Base-by-base conservation (phyloP, 2,113 vertebrate genomes). In the Muscicapa adusta region DNA sequence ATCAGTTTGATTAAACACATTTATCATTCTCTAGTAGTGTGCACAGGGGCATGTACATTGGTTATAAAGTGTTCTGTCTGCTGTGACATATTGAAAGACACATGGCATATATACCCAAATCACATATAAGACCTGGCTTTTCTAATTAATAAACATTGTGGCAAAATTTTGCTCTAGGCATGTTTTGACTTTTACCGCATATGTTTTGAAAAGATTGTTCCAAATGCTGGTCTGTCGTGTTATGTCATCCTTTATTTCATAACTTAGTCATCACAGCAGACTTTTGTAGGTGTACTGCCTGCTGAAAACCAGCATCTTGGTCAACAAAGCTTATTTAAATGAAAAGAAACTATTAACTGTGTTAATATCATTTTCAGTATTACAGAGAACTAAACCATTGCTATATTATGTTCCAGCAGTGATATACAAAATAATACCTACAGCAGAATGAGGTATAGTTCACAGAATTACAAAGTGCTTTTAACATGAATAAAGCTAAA, bases 401-500 rank as follows among this genome's bases (percentile, higher is more conserved):
- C 18, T 89, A 89, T 79, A 40, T 85, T 78, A 29, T 57, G 47
- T 28, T 88, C n/a, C 51, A 58, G n/a, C 18, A 36, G 43, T 67
- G 88, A 91, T 83, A 77, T 5, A 40, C 24, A 65, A 88, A 88
- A 56, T 58, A 72, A 62, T 85, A 88, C 62, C 50, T 82, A 62
- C 67, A 76, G 42, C 43, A 79, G 50, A 38, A 76, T 70, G 34
- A 94, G 43, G 85, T 77, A 26, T 34, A 83, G 67, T 43, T 96
- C 71, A 61, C 62, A 82, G 62, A 68, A 89, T 88, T 95, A 73
- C 31, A 50, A 84, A 85, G 58, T 58, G 60, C 77, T 96, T 89
- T 96, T 91, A 91, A 91, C 42, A 88, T 74, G 66, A 95, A 93
- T 96, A 91, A 91, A 93, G 54, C 62, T 91, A 68, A 74, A 94